Conservation (phyloP, 2,113 vertebrate genomes). For the Seriola aureovittata region DNA sequence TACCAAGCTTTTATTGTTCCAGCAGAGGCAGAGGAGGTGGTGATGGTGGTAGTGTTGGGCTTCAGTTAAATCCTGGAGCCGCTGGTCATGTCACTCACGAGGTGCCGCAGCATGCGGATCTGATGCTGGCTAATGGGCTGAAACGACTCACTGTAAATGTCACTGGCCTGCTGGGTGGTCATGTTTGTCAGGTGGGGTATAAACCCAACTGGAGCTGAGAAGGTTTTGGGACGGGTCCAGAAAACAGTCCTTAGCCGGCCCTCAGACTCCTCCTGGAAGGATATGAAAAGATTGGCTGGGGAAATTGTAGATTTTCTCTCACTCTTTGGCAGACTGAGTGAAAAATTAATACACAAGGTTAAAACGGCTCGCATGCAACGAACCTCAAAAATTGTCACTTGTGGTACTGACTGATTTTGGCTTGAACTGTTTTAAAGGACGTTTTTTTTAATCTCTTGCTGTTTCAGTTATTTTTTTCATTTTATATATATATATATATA, state of each 20-base stretch:
- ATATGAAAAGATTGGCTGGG: conserved; percentile 38
- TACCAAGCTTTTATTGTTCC: conserved; percentile 62
- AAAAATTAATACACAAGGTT: not conserved
- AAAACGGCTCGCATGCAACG: not conserved
- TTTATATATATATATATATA: not conserved
- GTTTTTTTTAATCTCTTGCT: not conserved
- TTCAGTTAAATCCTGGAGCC: conserved; percentile 64
- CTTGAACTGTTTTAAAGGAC: not conserved
- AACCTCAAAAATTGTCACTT: not conserved
- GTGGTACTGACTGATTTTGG: not conserved
- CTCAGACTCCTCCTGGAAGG: conserved; percentile 29
- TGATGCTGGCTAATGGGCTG: conserved; percentile 70
- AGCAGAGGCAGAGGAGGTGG: conserved; percentile 33
- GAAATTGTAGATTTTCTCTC: conserved; percentile 30
- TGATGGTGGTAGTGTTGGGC: conserved; percentile 27
- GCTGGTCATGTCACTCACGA: conserved; percentile 66
- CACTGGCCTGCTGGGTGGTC: conserved; percentile 72
- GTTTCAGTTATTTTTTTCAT: not conserved
- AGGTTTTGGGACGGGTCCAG: conserved; percentile 64
- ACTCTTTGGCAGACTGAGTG: not conserved
- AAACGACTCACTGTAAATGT: conserved; percentile 71
- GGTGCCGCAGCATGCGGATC: conserved; percentile 58
- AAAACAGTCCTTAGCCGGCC: conserved; percentile 35
- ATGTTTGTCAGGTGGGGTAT: conserved; percentile 68
- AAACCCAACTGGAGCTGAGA: conserved; percentile 69